Evolutionary conservation across 2,113 vertebrate species (phyloP).

Genomic region (Anhinga rufa): DNA sequence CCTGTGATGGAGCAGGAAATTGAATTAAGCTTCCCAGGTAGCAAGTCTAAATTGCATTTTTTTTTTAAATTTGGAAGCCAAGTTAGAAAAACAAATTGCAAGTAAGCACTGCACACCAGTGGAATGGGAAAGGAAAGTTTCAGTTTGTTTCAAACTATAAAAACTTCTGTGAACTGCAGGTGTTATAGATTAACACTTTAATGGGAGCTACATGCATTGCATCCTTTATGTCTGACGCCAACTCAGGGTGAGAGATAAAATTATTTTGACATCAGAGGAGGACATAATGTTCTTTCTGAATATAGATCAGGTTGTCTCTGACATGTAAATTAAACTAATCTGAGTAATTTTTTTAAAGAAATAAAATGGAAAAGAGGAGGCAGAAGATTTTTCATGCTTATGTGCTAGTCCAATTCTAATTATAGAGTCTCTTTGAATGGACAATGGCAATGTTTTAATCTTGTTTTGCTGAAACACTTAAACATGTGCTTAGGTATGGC

Average conservation of each 20-base stretch:
- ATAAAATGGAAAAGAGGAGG: neutral
- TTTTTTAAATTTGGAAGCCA: neutral
- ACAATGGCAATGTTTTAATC: neutral
- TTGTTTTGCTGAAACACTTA: neutral
- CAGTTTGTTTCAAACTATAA: neutral
- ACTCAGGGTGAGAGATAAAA: neutral
- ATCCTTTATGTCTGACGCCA: neutral
- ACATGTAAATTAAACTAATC: neutral
- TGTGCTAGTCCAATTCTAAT: neutral
- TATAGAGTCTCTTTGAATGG: neutral
- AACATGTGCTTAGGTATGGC: neutral
- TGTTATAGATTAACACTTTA: slow-evolving; percentile 36
- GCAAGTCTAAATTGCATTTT: neutral
- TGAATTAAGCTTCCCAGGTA: neutral
- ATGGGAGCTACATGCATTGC: neutral
- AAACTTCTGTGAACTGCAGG: neutral
- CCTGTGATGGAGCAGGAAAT: neutral
- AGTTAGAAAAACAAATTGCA: neutral
- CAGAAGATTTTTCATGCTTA: neutral
- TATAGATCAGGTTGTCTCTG: slow-evolving; percentile 7
- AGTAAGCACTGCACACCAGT: neutral
- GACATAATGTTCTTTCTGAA: slow-evolving; percentile 11
- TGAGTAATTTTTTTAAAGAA: neutral
- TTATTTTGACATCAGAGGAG: slow-evolving; percentile 26
- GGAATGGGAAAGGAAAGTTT: neutral